A percentile compares a stretch with the other conserved stretches of the same genome.
Evolutionary conservation across 2,888 invertebrate species (phyloP).

Genomic region (Subacronicta megacephala): DNA sequence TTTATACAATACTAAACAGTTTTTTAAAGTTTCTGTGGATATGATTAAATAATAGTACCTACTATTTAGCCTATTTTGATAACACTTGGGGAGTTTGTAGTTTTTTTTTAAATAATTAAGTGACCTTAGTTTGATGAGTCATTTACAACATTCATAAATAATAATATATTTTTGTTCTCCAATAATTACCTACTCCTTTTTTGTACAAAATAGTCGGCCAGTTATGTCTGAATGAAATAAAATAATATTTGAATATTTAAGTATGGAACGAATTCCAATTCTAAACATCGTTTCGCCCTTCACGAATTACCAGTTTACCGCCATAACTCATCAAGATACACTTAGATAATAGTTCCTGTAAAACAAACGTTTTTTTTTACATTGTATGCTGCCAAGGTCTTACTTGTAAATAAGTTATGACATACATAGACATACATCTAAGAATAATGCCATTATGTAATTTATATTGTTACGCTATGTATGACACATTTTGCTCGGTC

Average conservation of each 20-base stretch:
- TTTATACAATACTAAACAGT: constrained; percentile 40
- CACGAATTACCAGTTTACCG: constrained; percentile 26
- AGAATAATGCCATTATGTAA: constrained; percentile 57
- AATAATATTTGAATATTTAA: constrained; percentile 9
- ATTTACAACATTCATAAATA: not conserved
- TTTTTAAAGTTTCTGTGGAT: constrained; percentile 27
- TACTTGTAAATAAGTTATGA: constrained; percentile 37
- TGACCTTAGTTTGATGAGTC: constrained; percentile 29
- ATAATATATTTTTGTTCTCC: constrained; percentile 11
- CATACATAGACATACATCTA: constrained; percentile 24
- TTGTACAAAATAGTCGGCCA: constrained; percentile 23
- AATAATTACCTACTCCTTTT: constrained; percentile 28
- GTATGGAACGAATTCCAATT: constrained; percentile 29
- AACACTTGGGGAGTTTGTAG: constrained; percentile 22
- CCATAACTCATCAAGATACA: constrained; percentile 28
- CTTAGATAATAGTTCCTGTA: constrained; percentile 33
- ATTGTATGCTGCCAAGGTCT: constrained; percentile 33
- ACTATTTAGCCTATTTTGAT: constrained; percentile 7
- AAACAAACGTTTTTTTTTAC: constrained; percentile 20
- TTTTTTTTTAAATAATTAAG: too few species aligned
- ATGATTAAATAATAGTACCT: not conserved
- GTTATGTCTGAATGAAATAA: constrained; percentile 18
- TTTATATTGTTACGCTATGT: constrained; percentile 53
- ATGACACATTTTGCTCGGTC: constrained; percentile 59
- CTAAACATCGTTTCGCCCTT: constrained; percentile 37